A percentile compares a stretch with the other conserved stretches of the same genome.
Evolutionary conservation across 2,113 vertebrate genomes (phyloP).

Genomic region (Rhodinocichla rosea): DNA sequence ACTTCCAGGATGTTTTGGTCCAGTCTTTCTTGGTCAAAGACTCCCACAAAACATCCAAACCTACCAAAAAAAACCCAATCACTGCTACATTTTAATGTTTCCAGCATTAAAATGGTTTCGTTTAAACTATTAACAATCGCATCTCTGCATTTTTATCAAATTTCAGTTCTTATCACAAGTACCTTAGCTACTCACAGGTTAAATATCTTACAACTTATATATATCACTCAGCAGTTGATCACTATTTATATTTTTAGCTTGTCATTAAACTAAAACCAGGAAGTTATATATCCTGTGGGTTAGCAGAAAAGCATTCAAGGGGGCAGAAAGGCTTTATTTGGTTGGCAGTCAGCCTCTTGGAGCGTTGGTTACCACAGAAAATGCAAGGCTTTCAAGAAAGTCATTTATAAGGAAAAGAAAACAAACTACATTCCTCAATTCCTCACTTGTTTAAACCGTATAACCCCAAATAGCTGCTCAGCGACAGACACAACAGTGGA

Average conservation of each 20-base stretch:
- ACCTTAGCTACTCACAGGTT: not conserved
- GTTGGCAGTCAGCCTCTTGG: not conserved
- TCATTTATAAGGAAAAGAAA: not conserved
- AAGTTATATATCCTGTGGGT: not conserved
- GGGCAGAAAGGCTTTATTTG: not conserved
- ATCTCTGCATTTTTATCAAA: not conserved
- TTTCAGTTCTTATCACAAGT: not conserved
- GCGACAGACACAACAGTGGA: not conserved
- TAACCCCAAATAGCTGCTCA: not conserved
- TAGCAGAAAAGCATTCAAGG: not conserved
- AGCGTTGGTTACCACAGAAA: not conserved
- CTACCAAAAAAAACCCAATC: accelerated
- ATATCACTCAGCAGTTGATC: not conserved
- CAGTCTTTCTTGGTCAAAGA: not conserved
- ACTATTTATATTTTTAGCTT: not conserved
- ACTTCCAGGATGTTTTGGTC: not conserved
- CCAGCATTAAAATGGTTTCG: not conserved
- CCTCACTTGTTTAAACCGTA: not conserved
- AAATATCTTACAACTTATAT: not conserved
- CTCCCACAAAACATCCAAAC: not conserved
- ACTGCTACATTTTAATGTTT: not conserved
- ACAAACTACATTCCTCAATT: not conserved
- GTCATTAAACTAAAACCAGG: not conserved
- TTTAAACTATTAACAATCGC: not conserved
- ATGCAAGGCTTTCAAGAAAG: not conserved